Base-by-base conservation (phyloP, 2,888 invertebrate genomes). In the Cryptophagus acutangulus region DNA sequence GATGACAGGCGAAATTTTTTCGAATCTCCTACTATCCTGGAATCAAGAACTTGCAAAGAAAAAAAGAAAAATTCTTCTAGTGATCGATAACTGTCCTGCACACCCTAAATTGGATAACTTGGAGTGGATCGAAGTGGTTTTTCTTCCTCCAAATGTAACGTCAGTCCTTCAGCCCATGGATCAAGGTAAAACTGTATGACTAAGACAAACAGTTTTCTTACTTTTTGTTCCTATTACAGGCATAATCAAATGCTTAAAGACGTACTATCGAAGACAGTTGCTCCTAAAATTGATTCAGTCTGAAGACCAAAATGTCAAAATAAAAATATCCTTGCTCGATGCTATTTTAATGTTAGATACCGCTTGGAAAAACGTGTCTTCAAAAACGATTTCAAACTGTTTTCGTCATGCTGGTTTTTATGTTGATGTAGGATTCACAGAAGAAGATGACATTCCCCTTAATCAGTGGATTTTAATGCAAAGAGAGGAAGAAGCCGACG, bases 1-100 rank as follows among this genome's bases (percentile, higher is more conserved):
- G 65, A 66, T 69, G 63, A 67, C 60, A 35, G 46, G 46, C 10
- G 41, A 50, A 43, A 34, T 51, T 36, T 54, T 54, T 44, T 35
- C 41, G 24, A 17, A 24, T 9, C 4, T 2, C n/a, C n/a, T 40
- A n/a, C 33, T 12, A 13, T 4, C 3, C 3, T 30, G n/a, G 31
- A 15, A 30, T 13, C 4, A 3, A 30, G 8, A 30, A 12, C 15
- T 30, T 20, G 20, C 20, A 6, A 9, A 5, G 5, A 20, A 20
- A 12, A 30, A 30, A 30, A 13, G 13, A 33, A 53, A 48, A 33
- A 51, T 54, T 24, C 4, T 54, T 14, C 43, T 59, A 10, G 28
- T 61, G 3, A 38, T 58, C 5, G 57, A 58, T 35, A 58, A 56
- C 35, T 58, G 54, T 38, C 17, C 34, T 34, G 34, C 17, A 2